phyloP scores from a whole-genome alignment of 2,113 vertebrate genomes.

The Tenrec ecaudatus region DNA sequence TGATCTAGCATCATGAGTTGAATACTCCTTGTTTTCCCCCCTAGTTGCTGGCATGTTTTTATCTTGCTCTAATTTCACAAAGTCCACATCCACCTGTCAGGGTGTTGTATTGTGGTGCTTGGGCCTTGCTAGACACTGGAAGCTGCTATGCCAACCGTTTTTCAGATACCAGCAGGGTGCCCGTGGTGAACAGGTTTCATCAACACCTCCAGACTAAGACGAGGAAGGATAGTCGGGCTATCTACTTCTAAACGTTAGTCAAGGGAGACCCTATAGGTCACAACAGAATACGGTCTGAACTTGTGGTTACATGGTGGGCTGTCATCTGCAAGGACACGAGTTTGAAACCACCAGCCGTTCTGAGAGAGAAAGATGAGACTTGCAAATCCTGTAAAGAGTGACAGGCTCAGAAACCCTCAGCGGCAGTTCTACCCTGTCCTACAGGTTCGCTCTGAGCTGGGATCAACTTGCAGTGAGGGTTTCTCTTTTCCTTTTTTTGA shows the following conservation, averaged over 20 bases:
- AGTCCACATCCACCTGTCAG: neutral
- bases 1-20: neutral
- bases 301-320: too few relatives aligned
- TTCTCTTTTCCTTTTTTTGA: neutral
- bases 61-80: neutral
- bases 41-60: slow-evolving; percentile 5
- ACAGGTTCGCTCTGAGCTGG: too few relatives aligned
- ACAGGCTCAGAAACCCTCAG: too few relatives aligned
- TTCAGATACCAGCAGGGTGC: neutral
- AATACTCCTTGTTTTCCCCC: slow-evolving; percentile 11
- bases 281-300: neutral
- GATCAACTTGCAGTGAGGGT: too few relatives aligned
- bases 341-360: too few relatives aligned
- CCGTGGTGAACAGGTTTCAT: neutral
- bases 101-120: neutral
- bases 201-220: neutral
- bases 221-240: neutral
- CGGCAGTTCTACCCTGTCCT: too few relatives aligned
- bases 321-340: too few relatives aligned
- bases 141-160: neutral
- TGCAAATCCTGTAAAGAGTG: too few relatives aligned
- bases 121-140: neutral
- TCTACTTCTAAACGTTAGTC: neutral
- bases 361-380: too few relatives aligned
- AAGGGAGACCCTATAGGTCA: neutral